A percentile compares a stretch with the other conserved stretches of the same genome.
These are phyloP conservation scores for Ispidina lecontei DNA, from an alignment of 2,797 vertebrate species.

Conservation along the genomic window DNA sequence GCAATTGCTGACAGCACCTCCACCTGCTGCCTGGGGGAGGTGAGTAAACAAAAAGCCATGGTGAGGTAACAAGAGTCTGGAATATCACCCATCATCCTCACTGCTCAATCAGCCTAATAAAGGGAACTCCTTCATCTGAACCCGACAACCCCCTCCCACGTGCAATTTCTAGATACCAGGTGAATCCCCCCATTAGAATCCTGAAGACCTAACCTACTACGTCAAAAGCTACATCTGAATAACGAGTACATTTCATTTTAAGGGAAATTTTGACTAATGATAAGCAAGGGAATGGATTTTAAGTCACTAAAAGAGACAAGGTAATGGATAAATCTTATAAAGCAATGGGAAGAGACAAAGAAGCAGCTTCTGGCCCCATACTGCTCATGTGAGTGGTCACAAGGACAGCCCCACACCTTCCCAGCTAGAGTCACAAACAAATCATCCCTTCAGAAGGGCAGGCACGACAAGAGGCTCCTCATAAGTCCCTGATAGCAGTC, in stretches of 20 bases:
- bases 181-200: background rate
- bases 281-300: background rate
- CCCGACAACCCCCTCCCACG: rapidly evolving
- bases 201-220: background rate
- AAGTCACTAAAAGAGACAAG: background rate
- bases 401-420: background rate
- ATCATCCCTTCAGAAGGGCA: background rate
- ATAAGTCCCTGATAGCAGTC: background rate
- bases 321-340: background rate
- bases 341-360: background rate
- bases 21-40: background rate
- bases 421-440: background rate
- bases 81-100: background rate
- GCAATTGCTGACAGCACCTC: background rate
- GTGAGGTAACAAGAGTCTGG: background rate
- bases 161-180: background rate
- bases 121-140: rapidly evolving
- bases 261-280: background rate
- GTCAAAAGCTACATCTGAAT: background rate
- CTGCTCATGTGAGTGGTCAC: background rate
- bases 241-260: background rate
- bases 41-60: background rate
- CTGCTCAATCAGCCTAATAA: background rate
- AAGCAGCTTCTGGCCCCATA: background rate
- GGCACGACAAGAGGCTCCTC: background rate